Evolutionary conservation across 2,113 vertebrate species (phyloP).

Genomic region (Irena cyanogastra): DNA sequence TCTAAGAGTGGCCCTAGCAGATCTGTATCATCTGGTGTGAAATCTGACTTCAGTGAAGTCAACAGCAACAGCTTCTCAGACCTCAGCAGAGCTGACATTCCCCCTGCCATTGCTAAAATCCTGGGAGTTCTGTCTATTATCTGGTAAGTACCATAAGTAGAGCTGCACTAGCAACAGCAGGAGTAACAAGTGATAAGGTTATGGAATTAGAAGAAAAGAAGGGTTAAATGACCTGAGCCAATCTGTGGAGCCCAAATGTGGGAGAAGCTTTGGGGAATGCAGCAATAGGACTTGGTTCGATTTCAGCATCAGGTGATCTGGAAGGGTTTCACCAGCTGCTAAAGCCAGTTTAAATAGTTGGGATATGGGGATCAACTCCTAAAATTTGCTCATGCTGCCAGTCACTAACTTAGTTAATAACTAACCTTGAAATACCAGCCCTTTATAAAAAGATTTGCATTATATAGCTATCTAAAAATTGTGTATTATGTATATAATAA

Average conservation of each 20-base stretch:
- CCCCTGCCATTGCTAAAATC: background rate
- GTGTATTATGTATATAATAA: background rate
- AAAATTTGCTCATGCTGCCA: background rate
- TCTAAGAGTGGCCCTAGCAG: conserved; percentile 20
- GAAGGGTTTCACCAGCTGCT: background rate
- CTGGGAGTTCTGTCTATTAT: background rate
- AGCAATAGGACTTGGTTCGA: background rate
- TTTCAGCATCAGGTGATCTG: background rate
- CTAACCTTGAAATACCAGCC: background rate
- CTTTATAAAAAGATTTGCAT: background rate
- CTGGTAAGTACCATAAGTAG: background rate
- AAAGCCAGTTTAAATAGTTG: background rate
- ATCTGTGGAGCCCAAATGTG: background rate
- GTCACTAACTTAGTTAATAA: background rate
- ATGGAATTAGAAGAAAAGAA: background rate
- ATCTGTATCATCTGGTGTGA: conserved; percentile 52
- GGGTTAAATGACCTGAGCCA: background rate
- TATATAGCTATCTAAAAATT: background rate
- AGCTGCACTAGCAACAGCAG: background rate
- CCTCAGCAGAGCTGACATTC: background rate
- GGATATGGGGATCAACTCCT: background rate
- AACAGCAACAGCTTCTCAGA: conserved; percentile 34
- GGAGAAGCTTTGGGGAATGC: background rate
- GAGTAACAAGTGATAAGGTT: background rate
- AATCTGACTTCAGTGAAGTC: conserved; percentile 38